Evolutionary conservation across 2,113 vertebrate genomes (phyloP).

Genomic region (Cheilinus undulatus): DNA sequence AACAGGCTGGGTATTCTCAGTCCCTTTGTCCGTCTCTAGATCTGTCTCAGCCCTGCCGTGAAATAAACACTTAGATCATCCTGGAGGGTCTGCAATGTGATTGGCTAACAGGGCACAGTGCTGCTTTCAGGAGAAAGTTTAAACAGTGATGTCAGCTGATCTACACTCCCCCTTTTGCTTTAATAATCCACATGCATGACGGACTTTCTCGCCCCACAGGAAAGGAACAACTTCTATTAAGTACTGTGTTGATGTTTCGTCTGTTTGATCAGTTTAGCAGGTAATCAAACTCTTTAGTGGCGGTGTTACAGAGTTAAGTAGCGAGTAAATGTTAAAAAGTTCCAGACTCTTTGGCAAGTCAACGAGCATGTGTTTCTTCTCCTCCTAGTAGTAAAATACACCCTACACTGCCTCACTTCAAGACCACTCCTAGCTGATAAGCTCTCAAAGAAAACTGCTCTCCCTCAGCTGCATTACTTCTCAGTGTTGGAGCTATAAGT

Average conservation of each 20-base stretch:
- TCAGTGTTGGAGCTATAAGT: slow-evolving; percentile 46
- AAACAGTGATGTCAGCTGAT: slow-evolving; percentile 55
- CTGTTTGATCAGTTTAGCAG: slow-evolving; percentile 9
- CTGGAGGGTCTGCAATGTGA: neutral
- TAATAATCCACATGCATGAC: slow-evolving; percentile 12
- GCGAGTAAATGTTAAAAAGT: slow-evolving; percentile 16
- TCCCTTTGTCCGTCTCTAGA: slow-evolving; percentile 75
- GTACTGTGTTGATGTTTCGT: slow-evolving; percentile 5
- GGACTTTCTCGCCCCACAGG: neutral
- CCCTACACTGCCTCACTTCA: neutral
- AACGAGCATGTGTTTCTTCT: neutral
- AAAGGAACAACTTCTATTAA: neutral
- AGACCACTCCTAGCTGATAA: slow-evolving; percentile 30
- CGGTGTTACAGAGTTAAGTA: neutral
- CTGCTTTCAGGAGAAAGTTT: slow-evolving; percentile 28
- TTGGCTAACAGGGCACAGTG: slow-evolving; percentile 30
- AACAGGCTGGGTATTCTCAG: slow-evolving; percentile 70
- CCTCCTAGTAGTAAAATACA: slow-evolving; percentile 4
- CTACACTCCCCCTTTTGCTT: slow-evolving; percentile 24
- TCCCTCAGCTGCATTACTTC: slow-evolving; percentile 24
- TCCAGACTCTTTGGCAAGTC: slow-evolving; percentile 1
- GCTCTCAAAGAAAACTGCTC: slow-evolving; percentile 8
- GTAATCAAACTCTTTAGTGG: slow-evolving; percentile 4
- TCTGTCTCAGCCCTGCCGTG: slow-evolving; percentile 80
- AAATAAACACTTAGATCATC: slow-evolving; percentile 71